These are phyloP conservation scores for Siphamia tubifer DNA, from an alignment of 2,113 vertebrate species.

Conservation along the genomic window DNA sequence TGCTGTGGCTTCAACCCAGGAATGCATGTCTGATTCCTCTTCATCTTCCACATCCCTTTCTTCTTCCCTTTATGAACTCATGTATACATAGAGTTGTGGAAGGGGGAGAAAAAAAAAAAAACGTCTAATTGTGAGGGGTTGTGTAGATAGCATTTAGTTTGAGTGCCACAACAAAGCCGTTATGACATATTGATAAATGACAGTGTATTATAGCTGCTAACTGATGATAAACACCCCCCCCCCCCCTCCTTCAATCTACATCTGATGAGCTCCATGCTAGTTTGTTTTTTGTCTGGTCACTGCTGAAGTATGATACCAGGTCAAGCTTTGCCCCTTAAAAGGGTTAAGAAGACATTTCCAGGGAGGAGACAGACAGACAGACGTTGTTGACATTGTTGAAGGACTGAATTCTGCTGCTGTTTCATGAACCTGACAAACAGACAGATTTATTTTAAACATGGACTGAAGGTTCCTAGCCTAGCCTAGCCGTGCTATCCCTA, in stretches of 20 bases:
- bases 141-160: conserved; percentile 20
- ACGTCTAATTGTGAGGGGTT: not conserved
- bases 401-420: not conserved
- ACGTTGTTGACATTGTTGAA: conserved; percentile 20
- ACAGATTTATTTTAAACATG: too few species aligned
- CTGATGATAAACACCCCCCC: conserved; percentile 46
- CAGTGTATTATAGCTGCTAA: not conserved
- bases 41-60: conserved; percentile 39
- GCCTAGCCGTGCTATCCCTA: too few species aligned
- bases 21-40: conserved; percentile 71
- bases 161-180: conserved; percentile 12
- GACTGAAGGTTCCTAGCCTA: too few species aligned
- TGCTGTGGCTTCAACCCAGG: conserved; percentile 57
- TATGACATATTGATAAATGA: conserved; percentile 32
- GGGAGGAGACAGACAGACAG: conserved; percentile 44
- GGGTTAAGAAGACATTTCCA: conserved; percentile 57
- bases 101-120: conserved; percentile 46
- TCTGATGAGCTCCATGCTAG: conserved; percentile 31
- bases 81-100: not conserved
- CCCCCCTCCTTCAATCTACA: too few species aligned
- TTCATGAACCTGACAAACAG: not conserved
- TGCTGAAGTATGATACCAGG: conserved; percentile 32
- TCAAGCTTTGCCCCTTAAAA: conserved; percentile 29
- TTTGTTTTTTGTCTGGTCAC: conserved; percentile 51
- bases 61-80: conserved; percentile 18